phyloP scores from a whole-genome alignment of 2,113 vertebrate genomes.

The Dicrurus megarhynchus region DNA sequence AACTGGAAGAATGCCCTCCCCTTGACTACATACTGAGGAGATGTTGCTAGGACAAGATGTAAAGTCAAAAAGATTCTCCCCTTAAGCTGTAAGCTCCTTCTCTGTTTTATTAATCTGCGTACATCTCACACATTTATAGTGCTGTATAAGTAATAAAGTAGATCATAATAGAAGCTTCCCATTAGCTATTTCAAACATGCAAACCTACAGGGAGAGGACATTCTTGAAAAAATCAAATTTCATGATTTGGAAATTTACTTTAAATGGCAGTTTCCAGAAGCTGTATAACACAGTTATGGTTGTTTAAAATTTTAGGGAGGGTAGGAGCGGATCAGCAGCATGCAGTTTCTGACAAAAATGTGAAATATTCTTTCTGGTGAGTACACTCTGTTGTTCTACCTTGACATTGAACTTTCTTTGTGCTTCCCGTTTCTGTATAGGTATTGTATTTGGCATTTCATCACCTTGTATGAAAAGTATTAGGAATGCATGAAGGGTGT shows the following conservation, averaged over 20 bases:
- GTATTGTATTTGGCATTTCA: neutral
- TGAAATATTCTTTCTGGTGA: neutral
- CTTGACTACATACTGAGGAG: neutral
- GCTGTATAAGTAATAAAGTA: neutral
- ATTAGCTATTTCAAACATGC: neutral
- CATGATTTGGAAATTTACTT: neutral
- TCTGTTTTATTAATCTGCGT: neutral
- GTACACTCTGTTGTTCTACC: neutral
- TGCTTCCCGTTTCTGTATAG: neutral
- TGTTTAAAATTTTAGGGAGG: neutral
- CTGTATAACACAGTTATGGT: neutral
- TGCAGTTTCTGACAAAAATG: neutral
- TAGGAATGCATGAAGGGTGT: neutral
- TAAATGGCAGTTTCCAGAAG: neutral
- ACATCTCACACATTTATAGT: neutral
- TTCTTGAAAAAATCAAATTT: neutral
- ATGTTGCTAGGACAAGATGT: neutral
- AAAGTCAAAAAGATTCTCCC: neutral
- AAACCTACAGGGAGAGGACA: neutral
- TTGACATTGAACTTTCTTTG: neutral
- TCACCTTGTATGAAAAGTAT: neutral
- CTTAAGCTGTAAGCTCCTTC: neutral
- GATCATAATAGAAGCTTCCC: neutral
- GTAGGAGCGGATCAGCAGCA: neutral
- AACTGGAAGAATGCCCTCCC: neutral